A percentile compares a stretch with the other conserved stretches of the same genome.
Conservation (phyloP, 2,797 vertebrate genomes). For the Coregonus suidteri region DNA sequence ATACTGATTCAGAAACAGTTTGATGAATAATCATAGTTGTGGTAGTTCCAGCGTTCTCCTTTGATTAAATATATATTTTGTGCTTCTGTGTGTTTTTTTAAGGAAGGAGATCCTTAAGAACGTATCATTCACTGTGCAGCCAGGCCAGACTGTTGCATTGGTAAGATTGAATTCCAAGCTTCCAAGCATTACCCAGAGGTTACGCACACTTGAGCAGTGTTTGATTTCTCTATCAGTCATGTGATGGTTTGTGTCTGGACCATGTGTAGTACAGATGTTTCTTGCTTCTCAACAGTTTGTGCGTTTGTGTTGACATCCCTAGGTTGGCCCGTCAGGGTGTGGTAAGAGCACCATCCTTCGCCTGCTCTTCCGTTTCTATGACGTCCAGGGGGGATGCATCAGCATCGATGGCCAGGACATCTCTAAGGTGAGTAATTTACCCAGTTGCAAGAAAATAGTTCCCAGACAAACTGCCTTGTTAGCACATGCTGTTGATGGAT, state of each 20-base stretch:
- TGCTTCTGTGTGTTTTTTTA: neutral
- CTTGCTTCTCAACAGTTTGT: neutral
- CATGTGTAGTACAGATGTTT: neutral
- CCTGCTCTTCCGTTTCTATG: slow-evolving; percentile 93
- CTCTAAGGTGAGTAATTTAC: slow-evolving; percentile 77
- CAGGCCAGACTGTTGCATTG: slow-evolving; percentile 91
- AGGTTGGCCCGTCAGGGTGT: slow-evolving; percentile 92
- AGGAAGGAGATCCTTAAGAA: slow-evolving; percentile 90
- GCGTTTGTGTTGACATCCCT: neutral
- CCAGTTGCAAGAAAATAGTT: neutral
- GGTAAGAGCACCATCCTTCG: slow-evolving; percentile 95
- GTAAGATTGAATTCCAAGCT: slow-evolving; percentile 68
- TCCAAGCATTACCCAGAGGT: neutral
- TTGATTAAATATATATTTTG: neutral
- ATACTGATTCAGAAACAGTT: neutral
- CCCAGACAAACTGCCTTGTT: neutral
- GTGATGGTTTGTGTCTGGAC: too few relatives aligned
- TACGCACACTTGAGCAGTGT: neutral
- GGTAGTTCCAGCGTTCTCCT: neutral
- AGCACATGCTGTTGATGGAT: neutral
- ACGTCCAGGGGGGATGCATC: slow-evolving; percentile 86
- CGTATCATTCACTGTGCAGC: slow-evolving; percentile 90
- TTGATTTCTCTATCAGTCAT: neutral
- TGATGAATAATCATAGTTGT: neutral
- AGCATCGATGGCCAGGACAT: slow-evolving; percentile 92